phyloP scores from a whole-genome alignment of 2,113 vertebrate species.

The Gadus macrocephalus region DNA sequence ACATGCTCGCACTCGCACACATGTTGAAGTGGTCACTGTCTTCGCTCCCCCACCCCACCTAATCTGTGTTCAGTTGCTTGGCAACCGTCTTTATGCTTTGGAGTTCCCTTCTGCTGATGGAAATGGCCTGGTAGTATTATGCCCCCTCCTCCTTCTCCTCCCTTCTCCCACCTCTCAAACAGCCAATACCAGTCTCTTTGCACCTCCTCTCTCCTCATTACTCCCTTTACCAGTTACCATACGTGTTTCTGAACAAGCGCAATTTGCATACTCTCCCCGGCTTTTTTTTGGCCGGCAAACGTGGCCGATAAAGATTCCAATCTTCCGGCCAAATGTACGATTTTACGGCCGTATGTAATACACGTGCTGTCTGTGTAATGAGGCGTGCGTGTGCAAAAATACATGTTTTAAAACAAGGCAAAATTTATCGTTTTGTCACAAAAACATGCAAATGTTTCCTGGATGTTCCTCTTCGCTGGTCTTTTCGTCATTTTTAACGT shows the following conservation, averaged over 20 bases:
- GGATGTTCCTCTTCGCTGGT: too few species aligned
- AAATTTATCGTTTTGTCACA: too few species aligned
- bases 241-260: not conserved
- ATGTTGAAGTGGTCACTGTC: constrained; percentile 56
- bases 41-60: constrained; percentile 11
- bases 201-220: constrained; percentile 31
- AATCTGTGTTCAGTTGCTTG: constrained; percentile 67
- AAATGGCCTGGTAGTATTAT: constrained; percentile 42
- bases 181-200: not conserved
- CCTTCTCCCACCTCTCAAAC: constrained; percentile 20
- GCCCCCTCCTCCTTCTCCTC: constrained; percentile 37
- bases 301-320: too few species aligned
- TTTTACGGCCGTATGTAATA: too few species aligned
- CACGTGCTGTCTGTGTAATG: too few species aligned
- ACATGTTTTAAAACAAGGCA: too few species aligned
- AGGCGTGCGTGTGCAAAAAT: too few species aligned
- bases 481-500: too few species aligned
- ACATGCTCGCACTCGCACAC: constrained; percentile 34
- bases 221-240: not conserved
- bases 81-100: constrained; percentile 70
- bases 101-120: constrained; percentile 61
- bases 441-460: too few species aligned
- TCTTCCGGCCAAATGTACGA: too few species aligned
- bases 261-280: not conserved
- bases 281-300: not conserved